Conservation (phyloP, 2,113 vertebrate genomes). For the Amphiprion ocellaris region DNA sequence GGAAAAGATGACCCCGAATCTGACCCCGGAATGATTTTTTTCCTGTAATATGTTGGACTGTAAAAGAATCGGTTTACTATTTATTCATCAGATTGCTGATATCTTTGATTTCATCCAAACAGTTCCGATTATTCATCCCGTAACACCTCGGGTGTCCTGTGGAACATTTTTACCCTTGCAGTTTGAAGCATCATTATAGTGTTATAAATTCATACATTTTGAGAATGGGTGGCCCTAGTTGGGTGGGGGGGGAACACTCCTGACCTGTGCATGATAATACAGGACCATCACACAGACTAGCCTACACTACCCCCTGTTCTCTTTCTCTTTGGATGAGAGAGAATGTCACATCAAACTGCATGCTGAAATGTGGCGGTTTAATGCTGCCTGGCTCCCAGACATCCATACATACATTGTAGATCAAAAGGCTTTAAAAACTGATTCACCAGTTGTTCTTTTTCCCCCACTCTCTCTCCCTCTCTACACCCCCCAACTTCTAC, state of each 20-base stretch:
- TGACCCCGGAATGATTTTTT: not conserved
- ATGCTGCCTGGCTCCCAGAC: constrained; percentile 8
- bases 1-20: constrained; percentile 3
- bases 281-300: constrained; percentile 22
- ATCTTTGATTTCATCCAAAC: no score
- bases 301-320: constrained; percentile 38
- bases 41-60: no score
- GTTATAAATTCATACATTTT: not conserved
- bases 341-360: constrained; percentile 74
- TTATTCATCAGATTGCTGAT: not conserved
- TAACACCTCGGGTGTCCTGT: not conserved
- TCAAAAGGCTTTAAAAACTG: constrained; percentile 54
- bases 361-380: constrained; percentile 38
- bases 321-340: constrained; percentile 53
- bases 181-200: not conserved
- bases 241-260: constrained; percentile 4
- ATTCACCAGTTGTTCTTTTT: constrained; percentile 1
- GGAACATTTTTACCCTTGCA: not conserved
- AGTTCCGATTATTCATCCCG: constrained; percentile 5
- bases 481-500: not conserved
- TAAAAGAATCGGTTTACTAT: not conserved
- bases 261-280: constrained; percentile 28
- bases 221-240: constrained; percentile 1
- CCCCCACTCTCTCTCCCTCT: not conserved
- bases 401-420: constrained; percentile 36